These are phyloP conservation scores for Heteronetta atricapilla DNA, from an alignment of 2,113 vertebrate genomes.

Conservation along the genomic window DNA sequence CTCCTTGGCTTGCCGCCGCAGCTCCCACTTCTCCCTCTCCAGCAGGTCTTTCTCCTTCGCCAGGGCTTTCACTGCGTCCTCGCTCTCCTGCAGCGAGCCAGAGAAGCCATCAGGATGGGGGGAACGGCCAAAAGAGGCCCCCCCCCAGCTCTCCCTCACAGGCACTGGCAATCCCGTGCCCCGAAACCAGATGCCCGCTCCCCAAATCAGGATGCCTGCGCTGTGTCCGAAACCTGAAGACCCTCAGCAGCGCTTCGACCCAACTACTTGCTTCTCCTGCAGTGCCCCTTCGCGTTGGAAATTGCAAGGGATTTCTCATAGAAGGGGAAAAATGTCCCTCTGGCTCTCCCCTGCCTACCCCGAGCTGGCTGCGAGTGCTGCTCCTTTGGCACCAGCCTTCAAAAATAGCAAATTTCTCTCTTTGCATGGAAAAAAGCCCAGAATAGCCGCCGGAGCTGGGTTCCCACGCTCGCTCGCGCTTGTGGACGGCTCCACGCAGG, in stretches of 20 bases:
- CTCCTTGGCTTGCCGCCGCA: constrained; percentile 94
- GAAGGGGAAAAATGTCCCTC: background rate
- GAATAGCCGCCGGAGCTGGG: background rate
- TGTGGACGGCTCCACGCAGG: background rate
- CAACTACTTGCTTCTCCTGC: background rate
- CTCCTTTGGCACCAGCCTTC: background rate
- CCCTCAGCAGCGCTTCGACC: background rate
- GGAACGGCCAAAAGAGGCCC: background rate
- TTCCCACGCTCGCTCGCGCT: background rate
- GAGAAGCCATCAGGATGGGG: background rate
- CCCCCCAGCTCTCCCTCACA: background rate
- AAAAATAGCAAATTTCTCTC: background rate
- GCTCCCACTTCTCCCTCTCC: constrained; percentile 98
- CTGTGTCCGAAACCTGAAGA: background rate
- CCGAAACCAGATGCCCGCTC: background rate
- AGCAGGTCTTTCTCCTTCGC: constrained; percentile 95
- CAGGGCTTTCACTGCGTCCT: constrained; percentile 94
- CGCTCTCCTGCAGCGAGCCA: constrained; percentile 84
- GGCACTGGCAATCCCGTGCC: background rate
- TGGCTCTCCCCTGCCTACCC: background rate
- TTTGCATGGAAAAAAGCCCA: background rate
- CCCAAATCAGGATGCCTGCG: too few relatives aligned
- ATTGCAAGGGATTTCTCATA: background rate
- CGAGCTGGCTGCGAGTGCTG: background rate
- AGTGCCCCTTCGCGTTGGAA: background rate